phyloP scores from a whole-genome alignment of 2,888 invertebrate species.

The Oeneis ivallda region DNA sequence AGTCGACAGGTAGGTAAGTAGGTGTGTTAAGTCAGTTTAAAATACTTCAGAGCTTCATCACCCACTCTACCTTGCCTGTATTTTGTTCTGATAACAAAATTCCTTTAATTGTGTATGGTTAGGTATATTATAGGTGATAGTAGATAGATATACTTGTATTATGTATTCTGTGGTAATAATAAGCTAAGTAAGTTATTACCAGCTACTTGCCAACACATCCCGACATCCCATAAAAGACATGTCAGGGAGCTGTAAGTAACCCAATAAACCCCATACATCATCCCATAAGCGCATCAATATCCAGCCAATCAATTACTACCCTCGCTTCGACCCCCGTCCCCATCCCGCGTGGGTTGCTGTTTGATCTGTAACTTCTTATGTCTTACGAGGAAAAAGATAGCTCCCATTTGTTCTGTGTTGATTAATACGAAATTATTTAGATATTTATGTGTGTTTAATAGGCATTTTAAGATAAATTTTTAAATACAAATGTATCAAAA shows the following conservation, averaged over 20 bases:
- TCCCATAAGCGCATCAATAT: slow-evolving; percentile 53
- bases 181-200: slow-evolving; percentile 8
- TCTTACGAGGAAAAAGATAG: slow-evolving; percentile 24
- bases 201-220: slow-evolving; percentile 5
- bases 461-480: no score
- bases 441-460: no score
- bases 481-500: no score
- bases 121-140: no score
- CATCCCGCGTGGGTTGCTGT: slow-evolving; percentile 38
- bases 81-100: no score
- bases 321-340: slow-evolving; percentile 24
- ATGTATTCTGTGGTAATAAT: no score
- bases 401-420: slow-evolving; percentile 19
- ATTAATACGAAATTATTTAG: slow-evolving; percentile 9
- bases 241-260: slow-evolving; percentile 20
- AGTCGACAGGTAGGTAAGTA: no score
- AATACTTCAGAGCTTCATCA: no score
- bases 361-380: slow-evolving; percentile 36
- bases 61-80: no score
- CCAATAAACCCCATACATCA: slow-evolving; percentile 31
- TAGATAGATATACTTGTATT: no score
- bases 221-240: slow-evolving; percentile 17
- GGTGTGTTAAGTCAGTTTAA: no score
- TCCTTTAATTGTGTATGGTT: no score
- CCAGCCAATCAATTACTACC: slow-evolving; percentile 58